Evolutionary conservation across 2,797 vertebrate genomes (phyloP).

Genomic region (Austrolebias charrua): DNA sequence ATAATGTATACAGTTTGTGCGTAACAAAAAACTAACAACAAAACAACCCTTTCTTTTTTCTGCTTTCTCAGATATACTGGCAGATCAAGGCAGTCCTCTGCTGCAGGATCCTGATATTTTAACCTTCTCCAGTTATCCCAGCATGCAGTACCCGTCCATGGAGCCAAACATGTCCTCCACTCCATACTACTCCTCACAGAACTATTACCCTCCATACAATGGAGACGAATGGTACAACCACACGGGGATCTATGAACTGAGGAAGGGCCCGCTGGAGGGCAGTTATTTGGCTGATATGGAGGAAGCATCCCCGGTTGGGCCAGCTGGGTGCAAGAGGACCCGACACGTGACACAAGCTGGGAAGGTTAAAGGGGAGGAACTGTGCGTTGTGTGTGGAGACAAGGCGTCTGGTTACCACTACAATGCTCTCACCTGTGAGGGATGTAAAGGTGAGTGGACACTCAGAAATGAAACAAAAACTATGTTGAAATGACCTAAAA

Average conservation of each 20-base stretch:
- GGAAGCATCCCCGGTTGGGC: slow-evolving; percentile 71
- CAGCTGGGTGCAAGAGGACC: slow-evolving; percentile 83
- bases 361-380: slow-evolving; percentile 90
- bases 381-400: slow-evolving; percentile 94
- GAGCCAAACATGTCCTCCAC: slow-evolving; percentile 85
- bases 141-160: slow-evolving; percentile 84
- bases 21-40: no score
- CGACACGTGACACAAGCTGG: slow-evolving; percentile 80
- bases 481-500: no score
- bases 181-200: slow-evolving; percentile 88
- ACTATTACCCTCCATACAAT: slow-evolving; percentile 87
- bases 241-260: slow-evolving; percentile 86
- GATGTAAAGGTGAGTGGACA: slow-evolving; percentile 88
- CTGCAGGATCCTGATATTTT: slow-evolving; percentile 87
- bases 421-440: slow-evolving; percentile 94
- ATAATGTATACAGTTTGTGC: no score
- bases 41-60: slow-evolving; percentile 10
- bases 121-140: slow-evolving; percentile 85
- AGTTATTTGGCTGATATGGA: slow-evolving; percentile 83
- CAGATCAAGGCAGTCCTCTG: slow-evolving; percentile 86
- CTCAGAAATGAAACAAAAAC: no score
- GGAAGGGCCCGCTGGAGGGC: slow-evolving; percentile 85
- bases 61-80: slow-evolving; percentile 85
- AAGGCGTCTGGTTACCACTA: slow-evolving; percentile 96
- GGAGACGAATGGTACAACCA: slow-evolving; percentile 92